These are phyloP conservation scores for Siniperca undulata DNA, from an alignment of 2,797 vertebrate species.

Conservation along the genomic window DNA sequence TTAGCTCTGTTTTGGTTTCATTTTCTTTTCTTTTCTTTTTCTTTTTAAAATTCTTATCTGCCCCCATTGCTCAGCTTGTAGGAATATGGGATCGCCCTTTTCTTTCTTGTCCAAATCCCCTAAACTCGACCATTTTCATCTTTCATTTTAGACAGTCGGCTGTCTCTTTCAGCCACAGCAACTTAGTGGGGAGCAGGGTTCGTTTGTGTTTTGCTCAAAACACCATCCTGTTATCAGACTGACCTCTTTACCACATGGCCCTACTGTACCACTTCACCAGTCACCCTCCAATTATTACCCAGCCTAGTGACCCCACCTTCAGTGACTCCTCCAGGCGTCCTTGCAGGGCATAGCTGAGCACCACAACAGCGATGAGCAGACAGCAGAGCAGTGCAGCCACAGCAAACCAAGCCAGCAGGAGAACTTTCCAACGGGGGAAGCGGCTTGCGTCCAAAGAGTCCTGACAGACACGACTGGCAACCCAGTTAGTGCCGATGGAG, in stretches of 20 bases:
- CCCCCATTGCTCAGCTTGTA: neutral
- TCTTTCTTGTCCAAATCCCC: neutral
- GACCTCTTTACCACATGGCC: neutral
- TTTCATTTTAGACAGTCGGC: neutral
- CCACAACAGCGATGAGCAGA: conserved; percentile 87
- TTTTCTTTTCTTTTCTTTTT: neutral
- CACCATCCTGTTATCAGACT: neutral
- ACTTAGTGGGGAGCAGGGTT: neutral
- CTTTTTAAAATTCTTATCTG: neutral
- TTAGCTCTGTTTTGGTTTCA: neutral
- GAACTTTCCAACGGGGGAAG: conserved; percentile 92
- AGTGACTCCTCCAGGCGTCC: conserved; percentile 93
- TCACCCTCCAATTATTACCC: neutral
- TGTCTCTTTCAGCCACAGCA: neutral
- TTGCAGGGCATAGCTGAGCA: conserved; percentile 91
- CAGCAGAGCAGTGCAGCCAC: conserved; percentile 86
- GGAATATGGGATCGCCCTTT: neutral
- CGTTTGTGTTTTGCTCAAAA: neutral
- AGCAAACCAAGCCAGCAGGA: conserved; percentile 90
- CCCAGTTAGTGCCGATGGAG: conserved; percentile 92
- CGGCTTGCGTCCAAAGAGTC: conserved; percentile 93
- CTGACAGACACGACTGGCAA: conserved; percentile 94
- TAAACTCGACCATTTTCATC: conserved; percentile 2
- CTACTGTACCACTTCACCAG: conserved; percentile 2
- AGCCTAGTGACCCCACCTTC: conserved; percentile 76